phyloP scores from a whole-genome alignment of 2,797 vertebrate genomes.

The Sebastes itinus region DNA sequence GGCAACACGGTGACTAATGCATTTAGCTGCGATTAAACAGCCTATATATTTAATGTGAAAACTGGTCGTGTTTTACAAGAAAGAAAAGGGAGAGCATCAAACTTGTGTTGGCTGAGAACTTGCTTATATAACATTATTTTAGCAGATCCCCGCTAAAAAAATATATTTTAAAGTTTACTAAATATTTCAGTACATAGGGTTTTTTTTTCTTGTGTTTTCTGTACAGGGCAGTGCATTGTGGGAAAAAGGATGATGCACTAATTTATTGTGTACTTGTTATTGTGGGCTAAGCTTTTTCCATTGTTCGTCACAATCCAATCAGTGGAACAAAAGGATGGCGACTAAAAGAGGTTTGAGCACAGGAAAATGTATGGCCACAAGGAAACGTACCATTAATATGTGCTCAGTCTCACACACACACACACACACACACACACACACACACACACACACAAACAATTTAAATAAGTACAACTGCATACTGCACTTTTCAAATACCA shows the following conservation, averaged over 20 bases:
- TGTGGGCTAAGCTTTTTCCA: slow-evolving; percentile 54
- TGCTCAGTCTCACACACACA: slow-evolving; percentile 16
- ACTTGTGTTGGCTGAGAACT: slow-evolving; percentile 25
- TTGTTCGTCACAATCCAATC: slow-evolving; percentile 65
- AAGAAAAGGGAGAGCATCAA: slow-evolving; percentile 30
- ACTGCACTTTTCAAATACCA: slow-evolving; percentile 56
- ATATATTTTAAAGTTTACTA: slow-evolving; percentile 3
- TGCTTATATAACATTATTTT: slow-evolving; percentile 34
- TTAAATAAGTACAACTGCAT: slow-evolving; percentile 42
- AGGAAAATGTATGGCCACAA: slow-evolving; percentile 48
- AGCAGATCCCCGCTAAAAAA: not conserved
- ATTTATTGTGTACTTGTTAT: slow-evolving; percentile 60
- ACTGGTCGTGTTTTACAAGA: slow-evolving; percentile 55
- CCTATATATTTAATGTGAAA: slow-evolving; percentile 66
- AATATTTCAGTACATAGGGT: slow-evolving; percentile 7
- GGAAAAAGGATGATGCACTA: slow-evolving; percentile 35
- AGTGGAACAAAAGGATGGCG: slow-evolving; percentile 57
- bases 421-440: slow-evolving; percentile 9
- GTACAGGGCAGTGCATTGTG: slow-evolving; percentile 26
- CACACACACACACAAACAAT: slow-evolving; percentile 3
- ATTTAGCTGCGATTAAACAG: slow-evolving; percentile 74
- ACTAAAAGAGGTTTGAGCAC: slow-evolving; percentile 38
- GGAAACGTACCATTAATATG: slow-evolving; percentile 41
- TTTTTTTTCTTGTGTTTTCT: slow-evolving; percentile 23
- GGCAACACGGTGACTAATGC: slow-evolving; percentile 72